phyloP scores from a whole-genome alignment of 2,888 invertebrate species.

The Dinocampus coccinellae region DNA sequence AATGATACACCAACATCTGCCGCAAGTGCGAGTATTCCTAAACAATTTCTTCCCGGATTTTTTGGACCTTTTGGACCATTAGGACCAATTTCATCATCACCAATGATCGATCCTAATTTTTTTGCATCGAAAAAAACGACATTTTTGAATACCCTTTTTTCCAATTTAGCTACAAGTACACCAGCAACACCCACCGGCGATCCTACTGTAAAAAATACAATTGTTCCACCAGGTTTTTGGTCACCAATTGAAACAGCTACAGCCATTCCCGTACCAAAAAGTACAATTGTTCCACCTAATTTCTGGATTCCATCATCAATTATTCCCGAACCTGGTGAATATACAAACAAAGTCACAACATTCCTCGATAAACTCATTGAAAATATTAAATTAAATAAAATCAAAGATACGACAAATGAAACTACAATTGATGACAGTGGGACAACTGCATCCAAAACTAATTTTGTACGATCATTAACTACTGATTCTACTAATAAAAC shows the following conservation, averaged over 20 bases:
- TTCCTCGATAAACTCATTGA: conserved; percentile 62
- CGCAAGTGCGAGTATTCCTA: conserved; percentile 34
- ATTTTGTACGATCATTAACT: conserved; percentile 39
- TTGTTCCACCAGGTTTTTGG: conserved; percentile 63
- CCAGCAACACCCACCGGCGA: conserved; percentile 28
- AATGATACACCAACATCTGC: conserved; percentile 11
- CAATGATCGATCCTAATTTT: conserved; percentile 56
- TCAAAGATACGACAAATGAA: conserved; percentile 30
- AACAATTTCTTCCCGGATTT: conserved; percentile 53
- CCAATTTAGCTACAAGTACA: conserved; percentile 55
- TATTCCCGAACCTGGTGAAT: conserved; percentile 58
- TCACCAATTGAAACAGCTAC: conserved; percentile 47
- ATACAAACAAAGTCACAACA: conserved; percentile 56
- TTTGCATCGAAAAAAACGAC: conserved; percentile 57
- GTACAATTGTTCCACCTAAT: conserved; percentile 62
- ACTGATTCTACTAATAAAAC: conserved; percentile 38
- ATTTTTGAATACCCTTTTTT: conserved; percentile 61
- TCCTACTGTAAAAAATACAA: conserved; percentile 55
- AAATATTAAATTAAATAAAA: conserved; percentile 54
- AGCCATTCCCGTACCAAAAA: conserved; percentile 53
- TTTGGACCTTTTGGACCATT: conserved; percentile 46
- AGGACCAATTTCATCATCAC: conserved; percentile 33
- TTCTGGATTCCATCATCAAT: conserved; percentile 61
- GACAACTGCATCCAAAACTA: conserved; percentile 10
- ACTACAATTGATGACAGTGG: conserved; percentile 13